A percentile compares a stretch with the other conserved stretches of the same genome.
Conservation (phyloP, 2,113 vertebrate genomes). For the Desmodus rotundus region DNA sequence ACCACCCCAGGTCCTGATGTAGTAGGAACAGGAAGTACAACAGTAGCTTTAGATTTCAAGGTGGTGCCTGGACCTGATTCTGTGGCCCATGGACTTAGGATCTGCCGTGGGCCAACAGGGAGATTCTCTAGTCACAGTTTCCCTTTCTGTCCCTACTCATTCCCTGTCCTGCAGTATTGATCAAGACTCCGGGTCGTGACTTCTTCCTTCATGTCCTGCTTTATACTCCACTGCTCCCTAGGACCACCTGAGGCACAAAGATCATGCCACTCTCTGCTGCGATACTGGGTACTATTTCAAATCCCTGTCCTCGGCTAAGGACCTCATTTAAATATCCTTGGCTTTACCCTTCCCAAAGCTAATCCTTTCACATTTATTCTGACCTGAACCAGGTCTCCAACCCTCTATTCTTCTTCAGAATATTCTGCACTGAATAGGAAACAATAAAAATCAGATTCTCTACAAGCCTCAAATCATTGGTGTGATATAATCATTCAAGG, state of each 20-base stretch:
- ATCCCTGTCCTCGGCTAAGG: background rate
- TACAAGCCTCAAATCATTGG: background rate
- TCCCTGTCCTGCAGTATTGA: background rate
- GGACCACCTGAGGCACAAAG: background rate
- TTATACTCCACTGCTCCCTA: background rate
- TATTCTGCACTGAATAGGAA: background rate
- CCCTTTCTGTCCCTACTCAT: background rate
- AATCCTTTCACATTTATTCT: background rate
- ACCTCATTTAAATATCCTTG: background rate
- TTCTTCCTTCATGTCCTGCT: background rate
- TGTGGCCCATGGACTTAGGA: background rate
- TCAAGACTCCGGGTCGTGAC: background rate
- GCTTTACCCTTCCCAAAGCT: background rate
- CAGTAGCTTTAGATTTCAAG: background rate
- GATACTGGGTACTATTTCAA: background rate
- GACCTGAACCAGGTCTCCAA: background rate
- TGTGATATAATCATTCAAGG: background rate
- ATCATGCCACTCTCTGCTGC: background rate
- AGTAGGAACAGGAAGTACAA: background rate
- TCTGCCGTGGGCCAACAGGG: background rate
- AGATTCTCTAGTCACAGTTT: background rate
- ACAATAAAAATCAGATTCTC: background rate
- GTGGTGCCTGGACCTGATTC: background rate
- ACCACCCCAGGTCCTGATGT: background rate
- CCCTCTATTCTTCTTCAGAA: background rate